These are phyloP conservation scores for Lytechinus pictus DNA, from an alignment of 35 echinoderm and acorn worm genomes.

Conservation along the genomic window DNA sequence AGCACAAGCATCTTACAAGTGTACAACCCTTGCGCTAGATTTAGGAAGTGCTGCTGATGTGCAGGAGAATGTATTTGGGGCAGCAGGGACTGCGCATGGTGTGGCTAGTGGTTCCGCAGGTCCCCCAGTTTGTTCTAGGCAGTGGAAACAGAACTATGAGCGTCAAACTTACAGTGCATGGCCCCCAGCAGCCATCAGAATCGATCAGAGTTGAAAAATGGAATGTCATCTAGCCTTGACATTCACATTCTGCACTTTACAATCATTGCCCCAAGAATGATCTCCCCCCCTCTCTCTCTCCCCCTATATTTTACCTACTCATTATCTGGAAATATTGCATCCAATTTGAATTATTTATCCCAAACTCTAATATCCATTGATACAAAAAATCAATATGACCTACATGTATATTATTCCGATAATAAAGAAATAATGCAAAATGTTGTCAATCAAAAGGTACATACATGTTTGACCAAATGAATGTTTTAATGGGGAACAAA, in stretches of 20 bases:
- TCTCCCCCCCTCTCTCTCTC: not conserved
- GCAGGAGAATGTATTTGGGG: not conserved
- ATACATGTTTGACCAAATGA: no score
- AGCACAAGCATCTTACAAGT: not conserved
- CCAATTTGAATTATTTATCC: not conserved
- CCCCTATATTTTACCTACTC: not conserved
- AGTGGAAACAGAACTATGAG: not conserved
- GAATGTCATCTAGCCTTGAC: constrained; percentile 45
- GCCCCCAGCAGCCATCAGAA: constrained; percentile 3
- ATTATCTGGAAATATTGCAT: not conserved
- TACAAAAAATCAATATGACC: not conserved
- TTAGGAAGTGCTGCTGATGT: not conserved
- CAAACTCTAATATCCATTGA: not conserved
- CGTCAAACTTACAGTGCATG: constrained; percentile 8
- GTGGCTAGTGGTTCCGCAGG: not conserved
- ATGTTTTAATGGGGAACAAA: no score
- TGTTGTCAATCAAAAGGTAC: no score
- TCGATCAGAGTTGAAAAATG: constrained; percentile 25
- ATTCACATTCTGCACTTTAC: constrained; percentile 43
- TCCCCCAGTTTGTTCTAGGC: not conserved
- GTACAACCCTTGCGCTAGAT: not conserved
- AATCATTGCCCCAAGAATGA: constrained; percentile 2
- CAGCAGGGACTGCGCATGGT: not conserved
- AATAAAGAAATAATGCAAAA: no score
- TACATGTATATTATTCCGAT: no score